Evolutionary conservation across 2,113 vertebrate species (phyloP), one percentile per base, ranked within the genome.

Genomic region (Caretta caretta): DNA sequence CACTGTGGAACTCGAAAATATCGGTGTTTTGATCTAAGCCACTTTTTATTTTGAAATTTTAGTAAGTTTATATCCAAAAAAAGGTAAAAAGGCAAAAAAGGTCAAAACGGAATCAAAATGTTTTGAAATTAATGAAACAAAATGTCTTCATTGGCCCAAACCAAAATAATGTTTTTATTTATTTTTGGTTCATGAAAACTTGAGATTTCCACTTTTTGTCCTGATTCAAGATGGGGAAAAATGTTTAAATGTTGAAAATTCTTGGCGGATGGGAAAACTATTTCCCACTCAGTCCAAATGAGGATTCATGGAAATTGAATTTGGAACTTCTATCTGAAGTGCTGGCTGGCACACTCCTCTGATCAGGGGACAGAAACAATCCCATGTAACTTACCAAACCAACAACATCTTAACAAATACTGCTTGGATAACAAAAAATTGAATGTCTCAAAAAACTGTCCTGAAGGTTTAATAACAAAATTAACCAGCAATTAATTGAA

Each of bases 341-440:
- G 49, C 38, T 42, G 38, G 49, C 38, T 42, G 38, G 20, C 38
- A 42, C 12, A 6, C 11, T 86, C 38, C 8, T 85, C 49, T 25
- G 50, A 51, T 24, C 16, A 25, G 50, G 22, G 38, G 22, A 10
- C 1, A 51, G 49, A 11, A 17, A 16, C 27, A 57, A 29, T 12
- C 38, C 6, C 2, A 3, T 3, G 1, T 42, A 31, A 59, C 5
- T 8, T 19, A 51, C 48, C 29, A 48, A 25, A 42, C 6, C 38
- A 24, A 10, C 29, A 38, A 57, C 56, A 48, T 29, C 27, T 46
- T 59, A 83, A 48, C 27, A 3, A 8, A 42, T 46, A 35, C 17
- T 48, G 24, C 50, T 42, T 75, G n/a, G 8, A 27, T n/a, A 86
- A n/a, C 65, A 69, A 46, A 54, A 27, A 49, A 72, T 11, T 22